A percentile compares a stretch with the other conserved stretches of the same genome.
phyloP scores from a whole-genome alignment of 2,888 invertebrate genomes.

The Acrobasis repandana region DNA sequence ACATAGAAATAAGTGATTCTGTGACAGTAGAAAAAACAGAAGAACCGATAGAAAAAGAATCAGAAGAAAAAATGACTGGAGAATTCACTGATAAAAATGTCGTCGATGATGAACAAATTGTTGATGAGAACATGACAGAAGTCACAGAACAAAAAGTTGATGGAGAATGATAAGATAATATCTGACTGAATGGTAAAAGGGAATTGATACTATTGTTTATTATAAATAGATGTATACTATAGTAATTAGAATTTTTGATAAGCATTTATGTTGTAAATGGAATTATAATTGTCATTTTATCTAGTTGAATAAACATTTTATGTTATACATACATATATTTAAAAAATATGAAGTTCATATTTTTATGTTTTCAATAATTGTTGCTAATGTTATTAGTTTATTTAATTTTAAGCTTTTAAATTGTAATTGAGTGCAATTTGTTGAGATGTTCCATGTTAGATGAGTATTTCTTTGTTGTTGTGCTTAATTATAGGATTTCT shows the following conservation, averaged over 20 bases:
- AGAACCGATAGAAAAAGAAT: constrained; percentile 11
- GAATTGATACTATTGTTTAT: constrained; percentile 1
- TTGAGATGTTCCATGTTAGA: background rate
- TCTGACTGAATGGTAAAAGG: background rate
- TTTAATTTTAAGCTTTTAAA: background rate
- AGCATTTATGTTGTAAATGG: no score
- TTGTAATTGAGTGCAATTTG: constrained; percentile 18
- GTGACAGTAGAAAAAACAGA: background rate
- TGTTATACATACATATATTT: no score
- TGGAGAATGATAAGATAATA: constrained; percentile 21
- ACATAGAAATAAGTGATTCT: background rate
- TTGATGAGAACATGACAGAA: constrained; percentile 24
- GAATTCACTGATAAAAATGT: background rate
- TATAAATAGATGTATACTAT: background rate
- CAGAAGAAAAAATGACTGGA: constrained; percentile 21
- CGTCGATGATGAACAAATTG: no score
- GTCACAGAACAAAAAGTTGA: background rate
- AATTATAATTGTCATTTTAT: no score
- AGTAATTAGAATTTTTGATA: background rate
- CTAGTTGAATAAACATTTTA: no score
- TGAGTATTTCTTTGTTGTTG: background rate
- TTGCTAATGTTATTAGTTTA: no score
- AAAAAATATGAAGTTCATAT: no score
- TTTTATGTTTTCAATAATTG: no score
- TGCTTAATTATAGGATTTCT: constrained; percentile 9